Base-by-base conservation (phyloP, 2,888 invertebrate genomes). In the Eupithecia subumbrata region DNA sequence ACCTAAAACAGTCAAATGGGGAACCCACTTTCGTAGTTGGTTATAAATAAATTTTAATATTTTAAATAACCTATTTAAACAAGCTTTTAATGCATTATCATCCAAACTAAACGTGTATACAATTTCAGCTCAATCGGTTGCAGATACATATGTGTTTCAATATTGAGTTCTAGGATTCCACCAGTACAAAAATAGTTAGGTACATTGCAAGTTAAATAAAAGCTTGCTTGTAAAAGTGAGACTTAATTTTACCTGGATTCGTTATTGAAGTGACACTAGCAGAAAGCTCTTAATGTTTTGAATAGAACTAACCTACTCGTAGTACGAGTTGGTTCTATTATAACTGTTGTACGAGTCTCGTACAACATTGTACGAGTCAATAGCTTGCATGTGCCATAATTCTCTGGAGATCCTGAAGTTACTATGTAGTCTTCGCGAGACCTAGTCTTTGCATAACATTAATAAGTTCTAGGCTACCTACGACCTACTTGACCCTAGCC, bases 391-490 rank as follows among this genome's bases (percentile, higher is more conserved):
- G 60, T 60, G 60, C 60, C 25, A 60, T 25, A 60, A 60, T 60
- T 60, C 60, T 60, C 60, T 0, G 5, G 60, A 22, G 56, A 22
- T 69, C 48, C 25, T 30, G 22, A 64, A 73, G 25, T 69, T 56
- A 67, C 60, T 5, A 60, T 14, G n/a, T 40, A 60, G 68, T 68
- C 4, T 25, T 2, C 68, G 14, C 14, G 25, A 68, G 68, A 68
- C 43, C 60, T 22, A 60, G 60, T 25, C 12, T 68, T 68, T 43
- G 68, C 68, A 68, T 68, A 45, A 25, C 60, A 60, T 68, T 43
- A 37, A 68, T 68, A 40, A 68, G 43, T 68, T 68, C 68, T 60
- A 45, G 43, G 37, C 43, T 45, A 68, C 40, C 68, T 40, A 40
- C 34, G 43, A 67, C 12, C 67, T 22, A 14, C 25, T 14, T 60